Percentiles rank a stretch among this genome's conserved stretches.
These are phyloP conservation scores for Cavia aperea DNA, from an alignment of 2,113 vertebrate genomes.

Conservation along the genomic window DNA sequence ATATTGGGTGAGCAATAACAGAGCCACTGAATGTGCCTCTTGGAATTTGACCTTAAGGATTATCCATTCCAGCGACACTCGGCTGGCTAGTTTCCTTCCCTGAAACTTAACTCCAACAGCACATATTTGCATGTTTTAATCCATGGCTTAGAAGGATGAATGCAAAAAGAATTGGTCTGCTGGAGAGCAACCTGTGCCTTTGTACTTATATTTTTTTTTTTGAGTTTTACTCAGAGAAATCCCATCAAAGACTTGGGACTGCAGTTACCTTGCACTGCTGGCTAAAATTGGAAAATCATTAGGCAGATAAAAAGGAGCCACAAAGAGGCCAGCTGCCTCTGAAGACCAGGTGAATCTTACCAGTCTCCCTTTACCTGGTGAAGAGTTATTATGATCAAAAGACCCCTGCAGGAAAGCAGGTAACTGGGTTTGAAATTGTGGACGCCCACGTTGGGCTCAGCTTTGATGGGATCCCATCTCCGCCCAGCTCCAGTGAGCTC, in stretches of 20 bases:
- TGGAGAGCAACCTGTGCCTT: background rate
- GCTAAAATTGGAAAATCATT: slow-evolving; percentile 60
- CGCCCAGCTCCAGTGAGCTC: background rate
- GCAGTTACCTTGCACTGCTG: background rate
- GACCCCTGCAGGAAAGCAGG: background rate
- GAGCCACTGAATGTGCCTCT: background rate
- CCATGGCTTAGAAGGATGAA: background rate
- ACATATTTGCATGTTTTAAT: background rate
- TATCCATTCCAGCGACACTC: background rate
- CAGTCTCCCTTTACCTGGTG: background rate
- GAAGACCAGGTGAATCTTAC: background rate
- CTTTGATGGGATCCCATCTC: background rate
- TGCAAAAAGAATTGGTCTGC: background rate
- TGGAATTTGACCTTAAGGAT: background rate
- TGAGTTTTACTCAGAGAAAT: slow-evolving; percentile 13
- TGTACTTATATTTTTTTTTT: background rate
- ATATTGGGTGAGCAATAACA: background rate
- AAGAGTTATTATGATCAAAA: slow-evolving; percentile 12
- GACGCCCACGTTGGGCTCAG: background rate
- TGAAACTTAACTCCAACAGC: background rate
- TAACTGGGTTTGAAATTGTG: background rate
- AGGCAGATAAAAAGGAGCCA: slow-evolving; percentile 45
- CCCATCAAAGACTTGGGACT: background rate
- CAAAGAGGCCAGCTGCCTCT: background rate
- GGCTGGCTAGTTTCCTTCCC: background rate